A percentile compares a stretch with the other conserved stretches of the same genome.
Evolutionary conservation across 2,113 vertebrate species (phyloP).

Genomic region (Colossoma macropomum): DNA sequence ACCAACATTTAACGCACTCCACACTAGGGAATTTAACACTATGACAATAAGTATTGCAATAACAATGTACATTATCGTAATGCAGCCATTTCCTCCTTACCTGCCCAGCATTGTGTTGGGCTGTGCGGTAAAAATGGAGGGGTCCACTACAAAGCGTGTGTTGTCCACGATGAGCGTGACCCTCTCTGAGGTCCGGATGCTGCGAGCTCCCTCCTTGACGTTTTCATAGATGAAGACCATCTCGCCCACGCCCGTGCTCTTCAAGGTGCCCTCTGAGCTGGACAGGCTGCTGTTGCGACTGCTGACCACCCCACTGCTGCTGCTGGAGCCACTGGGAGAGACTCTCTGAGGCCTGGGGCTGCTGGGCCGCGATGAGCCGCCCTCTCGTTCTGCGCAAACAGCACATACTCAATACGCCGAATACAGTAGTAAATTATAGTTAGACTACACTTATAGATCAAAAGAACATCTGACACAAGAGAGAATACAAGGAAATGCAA

Average conservation of each 20-base stretch:
- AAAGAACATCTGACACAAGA: neutral
- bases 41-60: too few relatives aligned
- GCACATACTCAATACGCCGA: neutral
- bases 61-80: too few relatives aligned
- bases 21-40: too few relatives aligned
- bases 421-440: neutral
- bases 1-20: too few relatives aligned
- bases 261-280: constrained; percentile 90
- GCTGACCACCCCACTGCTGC: constrained; percentile 84
- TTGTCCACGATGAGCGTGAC: constrained; percentile 98
- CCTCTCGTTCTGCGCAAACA: constrained; percentile 85
- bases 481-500: neutral
- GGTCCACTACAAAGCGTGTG: constrained; percentile 97
- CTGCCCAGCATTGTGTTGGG: constrained; percentile 99
- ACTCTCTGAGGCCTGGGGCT: constrained; percentile 93
- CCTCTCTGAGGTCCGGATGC: constrained; percentile 88
- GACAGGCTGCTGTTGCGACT: constrained; percentile 94
- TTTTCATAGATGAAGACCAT: constrained; percentile 98
- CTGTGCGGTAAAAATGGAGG: constrained; percentile 95
- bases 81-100: constrained; percentile 66
- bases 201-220: constrained; percentile 89
- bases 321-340: constrained; percentile 88
- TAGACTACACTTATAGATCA: neutral
- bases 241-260: constrained; percentile 82
- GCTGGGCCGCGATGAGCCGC: constrained; percentile 87